A percentile compares a stretch with the other conserved stretches of the same genome.
Evolutionary conservation across 2,797 vertebrate species (phyloP).

Genomic region (Poecile montanus): DNA sequence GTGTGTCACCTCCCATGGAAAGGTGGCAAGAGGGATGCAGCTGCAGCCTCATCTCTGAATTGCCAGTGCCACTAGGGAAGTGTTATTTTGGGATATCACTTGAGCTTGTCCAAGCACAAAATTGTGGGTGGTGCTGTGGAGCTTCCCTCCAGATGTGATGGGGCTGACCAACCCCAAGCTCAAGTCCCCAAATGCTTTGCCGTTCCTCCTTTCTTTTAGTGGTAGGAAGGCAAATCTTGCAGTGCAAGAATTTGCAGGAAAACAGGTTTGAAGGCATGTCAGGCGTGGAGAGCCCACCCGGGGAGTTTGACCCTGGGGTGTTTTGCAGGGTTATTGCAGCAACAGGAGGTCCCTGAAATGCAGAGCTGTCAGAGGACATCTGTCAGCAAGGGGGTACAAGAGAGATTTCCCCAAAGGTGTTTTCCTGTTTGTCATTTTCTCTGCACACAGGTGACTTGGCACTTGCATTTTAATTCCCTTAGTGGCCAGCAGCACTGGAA

Average conservation of each 20-base stretch:
- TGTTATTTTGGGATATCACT: background rate
- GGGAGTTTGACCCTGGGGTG: rapidly evolving
- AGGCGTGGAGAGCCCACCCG: background rate
- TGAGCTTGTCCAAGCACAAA: background rate
- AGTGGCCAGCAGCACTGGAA: background rate
- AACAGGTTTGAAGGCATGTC: background rate
- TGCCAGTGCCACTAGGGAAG: background rate
- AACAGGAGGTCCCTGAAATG: background rate
- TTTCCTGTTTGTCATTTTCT: background rate
- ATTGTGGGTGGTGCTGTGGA: background rate
- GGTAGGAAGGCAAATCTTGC: background rate
- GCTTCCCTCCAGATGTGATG: background rate
- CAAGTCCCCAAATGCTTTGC: background rate
- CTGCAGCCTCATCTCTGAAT: background rate
- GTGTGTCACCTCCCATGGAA: background rate
- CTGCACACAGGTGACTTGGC: background rate
- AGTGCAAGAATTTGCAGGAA: background rate
- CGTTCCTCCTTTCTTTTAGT: background rate
- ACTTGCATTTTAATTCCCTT: background rate
- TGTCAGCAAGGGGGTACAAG: background rate
- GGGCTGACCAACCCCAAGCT: background rate
- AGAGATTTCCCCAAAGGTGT: background rate
- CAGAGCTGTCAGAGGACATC: rapidly evolving
- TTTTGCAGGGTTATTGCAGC: background rate
- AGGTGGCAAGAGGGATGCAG: background rate